phyloP scores from a whole-genome alignment of 2,113 vertebrate species.

The Upupa epops region DNA sequence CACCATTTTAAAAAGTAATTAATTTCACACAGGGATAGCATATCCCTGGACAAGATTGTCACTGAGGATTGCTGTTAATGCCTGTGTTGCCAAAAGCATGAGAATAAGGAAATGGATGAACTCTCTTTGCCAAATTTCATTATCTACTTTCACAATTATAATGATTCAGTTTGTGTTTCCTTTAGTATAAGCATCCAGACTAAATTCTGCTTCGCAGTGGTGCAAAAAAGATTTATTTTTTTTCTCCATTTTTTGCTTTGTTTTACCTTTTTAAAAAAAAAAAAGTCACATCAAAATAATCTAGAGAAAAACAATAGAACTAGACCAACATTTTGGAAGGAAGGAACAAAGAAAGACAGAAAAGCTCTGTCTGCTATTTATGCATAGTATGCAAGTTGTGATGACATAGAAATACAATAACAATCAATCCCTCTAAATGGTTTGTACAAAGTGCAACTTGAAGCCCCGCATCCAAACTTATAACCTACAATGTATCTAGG shows the following conservation, averaged over 20 bases:
- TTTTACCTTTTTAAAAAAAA: background rate
- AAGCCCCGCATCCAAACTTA: background rate
- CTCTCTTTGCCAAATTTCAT: background rate
- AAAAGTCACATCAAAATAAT: background rate
- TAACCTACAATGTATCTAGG: background rate
- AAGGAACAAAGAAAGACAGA: background rate
- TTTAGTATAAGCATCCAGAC: background rate
- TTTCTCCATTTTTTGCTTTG: accelerated
- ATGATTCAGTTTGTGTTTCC: background rate
- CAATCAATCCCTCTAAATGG: background rate
- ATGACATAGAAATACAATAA: background rate
- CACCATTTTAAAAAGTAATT: background rate
- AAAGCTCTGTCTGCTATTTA: background rate
- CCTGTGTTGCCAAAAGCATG: background rate
- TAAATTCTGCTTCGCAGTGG: background rate
- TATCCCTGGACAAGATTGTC: background rate
- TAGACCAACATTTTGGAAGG: accelerated
- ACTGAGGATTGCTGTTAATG: background rate
- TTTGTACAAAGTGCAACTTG: background rate
- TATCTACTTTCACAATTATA: background rate
- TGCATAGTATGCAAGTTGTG: background rate
- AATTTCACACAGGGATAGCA: background rate
- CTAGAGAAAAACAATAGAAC: background rate
- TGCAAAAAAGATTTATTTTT: background rate
- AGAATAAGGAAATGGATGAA: background rate